These are phyloP conservation scores for Notocelia uddmanniana DNA, from an alignment of 2,888 invertebrate species.

Conservation along the genomic window DNA sequence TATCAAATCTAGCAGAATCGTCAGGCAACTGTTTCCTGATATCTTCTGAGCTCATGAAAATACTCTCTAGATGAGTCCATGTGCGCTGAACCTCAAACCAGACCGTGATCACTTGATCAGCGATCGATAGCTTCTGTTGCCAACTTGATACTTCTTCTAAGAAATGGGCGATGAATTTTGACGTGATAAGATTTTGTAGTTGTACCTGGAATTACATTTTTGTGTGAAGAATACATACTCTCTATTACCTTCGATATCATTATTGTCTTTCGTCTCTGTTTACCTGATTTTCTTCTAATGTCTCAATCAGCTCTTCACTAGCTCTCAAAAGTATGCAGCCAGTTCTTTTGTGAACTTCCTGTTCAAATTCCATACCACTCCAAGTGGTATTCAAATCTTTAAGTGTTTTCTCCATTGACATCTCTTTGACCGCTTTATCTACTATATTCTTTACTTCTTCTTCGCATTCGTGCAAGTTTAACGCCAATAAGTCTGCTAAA, in stretches of 20 bases:
- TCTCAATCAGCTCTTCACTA: slow-evolving; percentile 98
- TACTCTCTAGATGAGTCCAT: slow-evolving; percentile 98
- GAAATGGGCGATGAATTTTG: slow-evolving; percentile 98
- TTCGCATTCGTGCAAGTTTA: slow-evolving; percentile 98
- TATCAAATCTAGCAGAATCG: slow-evolving; percentile 96
- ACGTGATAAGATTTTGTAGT: slow-evolving; percentile 97
- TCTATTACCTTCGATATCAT: background rate
- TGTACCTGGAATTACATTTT: slow-evolving; percentile 87
- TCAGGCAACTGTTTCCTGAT: slow-evolving; percentile 97
- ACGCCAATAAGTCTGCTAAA: slow-evolving; percentile 94
- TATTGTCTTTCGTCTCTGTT: background rate
- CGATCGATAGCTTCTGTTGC: slow-evolving; percentile 96
- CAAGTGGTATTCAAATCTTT: slow-evolving; percentile 96
- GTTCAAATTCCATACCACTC: slow-evolving; percentile 97
- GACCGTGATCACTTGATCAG: slow-evolving; percentile 96
- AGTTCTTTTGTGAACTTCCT: slow-evolving; percentile 95
- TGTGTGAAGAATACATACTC: background rate
- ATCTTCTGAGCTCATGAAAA: slow-evolving; percentile 99
- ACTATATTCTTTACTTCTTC: slow-evolving; percentile 99
- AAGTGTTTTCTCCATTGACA: slow-evolving; percentile 98
- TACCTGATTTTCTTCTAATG: slow-evolving; percentile 98
- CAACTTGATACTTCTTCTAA: slow-evolving; percentile 97
- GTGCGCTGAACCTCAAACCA: slow-evolving; percentile 99
- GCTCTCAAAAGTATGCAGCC: slow-evolving; percentile 94
- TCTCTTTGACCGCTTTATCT: slow-evolving; percentile 99